phyloP scores from a whole-genome alignment of 1,140 invertebrate genomes.

The Drosophila albomicans region DNA sequence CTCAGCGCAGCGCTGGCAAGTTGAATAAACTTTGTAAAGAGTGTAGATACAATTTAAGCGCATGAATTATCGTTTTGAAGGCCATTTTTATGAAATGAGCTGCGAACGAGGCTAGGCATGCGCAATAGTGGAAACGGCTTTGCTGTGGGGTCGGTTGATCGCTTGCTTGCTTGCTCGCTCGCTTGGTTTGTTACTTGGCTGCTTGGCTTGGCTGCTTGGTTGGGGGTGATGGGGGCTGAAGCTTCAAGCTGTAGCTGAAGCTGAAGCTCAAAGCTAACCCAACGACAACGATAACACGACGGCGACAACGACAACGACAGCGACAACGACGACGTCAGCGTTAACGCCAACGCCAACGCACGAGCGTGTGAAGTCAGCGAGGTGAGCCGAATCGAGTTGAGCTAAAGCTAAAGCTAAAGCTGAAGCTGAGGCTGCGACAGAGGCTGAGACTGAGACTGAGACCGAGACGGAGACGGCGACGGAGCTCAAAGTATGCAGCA shows the following conservation, averaged over 20 bases:
- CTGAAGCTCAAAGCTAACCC: conserved; percentile 3
- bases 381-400: conserved; percentile 28
- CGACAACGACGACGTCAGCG: background rate
- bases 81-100: conserved; percentile 78
- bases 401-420: too few relatives aligned
- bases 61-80: conserved; percentile 84
- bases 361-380: conserved; percentile 41
- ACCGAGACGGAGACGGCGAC: conserved; percentile 7
- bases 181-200: too few relatives aligned
- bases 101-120: conserved; percentile 77
- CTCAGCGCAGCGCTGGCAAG: conserved; percentile 38
- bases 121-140: conserved; percentile 62
- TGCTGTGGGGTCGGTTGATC: conserved; percentile 10
- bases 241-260: background rate
- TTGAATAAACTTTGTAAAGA: conserved; percentile 83
- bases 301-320: conserved; percentile 8
- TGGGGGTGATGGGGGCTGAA: background rate
- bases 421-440: conserved; percentile 12
- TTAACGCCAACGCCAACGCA: conserved; percentile 61
- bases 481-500: conserved; percentile 68
- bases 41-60: conserved; percentile 78
- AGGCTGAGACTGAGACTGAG: conserved; percentile 25
- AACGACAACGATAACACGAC: background rate
- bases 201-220: too few relatives aligned
- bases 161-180: too few relatives aligned